Percentiles rank a stretch among this genome's conserved stretches.
phyloP scores from a whole-genome alignment of 2,113 vertebrate species.

The Helogale parvula region DNA sequence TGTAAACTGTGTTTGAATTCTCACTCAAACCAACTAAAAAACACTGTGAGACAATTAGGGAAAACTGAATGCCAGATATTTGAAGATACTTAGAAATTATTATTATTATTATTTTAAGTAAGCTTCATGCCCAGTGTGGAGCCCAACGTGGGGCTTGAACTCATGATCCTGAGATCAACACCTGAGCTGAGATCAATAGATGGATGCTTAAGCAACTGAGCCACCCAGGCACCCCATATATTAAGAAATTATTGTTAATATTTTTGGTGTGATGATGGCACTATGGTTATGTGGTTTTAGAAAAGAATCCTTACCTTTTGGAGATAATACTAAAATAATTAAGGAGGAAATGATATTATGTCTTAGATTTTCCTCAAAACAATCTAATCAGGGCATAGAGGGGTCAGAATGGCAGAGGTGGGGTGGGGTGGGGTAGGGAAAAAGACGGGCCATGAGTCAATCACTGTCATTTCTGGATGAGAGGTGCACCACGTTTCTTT shows the following conservation, averaged over 20 bases:
- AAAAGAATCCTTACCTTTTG: background rate
- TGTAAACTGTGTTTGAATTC: background rate
- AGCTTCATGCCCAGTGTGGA: too few relatives aligned
- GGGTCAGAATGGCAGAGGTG: background rate
- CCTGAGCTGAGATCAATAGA: too few relatives aligned
- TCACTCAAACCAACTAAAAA: constrained; percentile 4
- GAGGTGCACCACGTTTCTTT: background rate
- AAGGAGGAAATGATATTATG: background rate
- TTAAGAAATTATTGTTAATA: background rate
- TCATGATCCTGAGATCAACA: too few relatives aligned
- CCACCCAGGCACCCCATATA: too few relatives aligned
- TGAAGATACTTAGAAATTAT: background rate
- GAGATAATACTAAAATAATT: background rate
- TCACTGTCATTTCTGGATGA: background rate
- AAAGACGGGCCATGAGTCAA: background rate
- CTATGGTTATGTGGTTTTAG: background rate
- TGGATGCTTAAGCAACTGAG: too few relatives aligned
- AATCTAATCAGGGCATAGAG: background rate
- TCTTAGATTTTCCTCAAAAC: background rate
- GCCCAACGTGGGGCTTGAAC: too few relatives aligned
- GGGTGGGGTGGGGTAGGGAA: too few relatives aligned
- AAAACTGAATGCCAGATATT: background rate
- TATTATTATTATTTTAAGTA: too few relatives aligned
- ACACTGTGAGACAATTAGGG: background rate
- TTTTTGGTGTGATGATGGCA: background rate